Evolutionary conservation across 2,888 invertebrate species (phyloP).

Genomic region (Rhingia campestris): DNA sequence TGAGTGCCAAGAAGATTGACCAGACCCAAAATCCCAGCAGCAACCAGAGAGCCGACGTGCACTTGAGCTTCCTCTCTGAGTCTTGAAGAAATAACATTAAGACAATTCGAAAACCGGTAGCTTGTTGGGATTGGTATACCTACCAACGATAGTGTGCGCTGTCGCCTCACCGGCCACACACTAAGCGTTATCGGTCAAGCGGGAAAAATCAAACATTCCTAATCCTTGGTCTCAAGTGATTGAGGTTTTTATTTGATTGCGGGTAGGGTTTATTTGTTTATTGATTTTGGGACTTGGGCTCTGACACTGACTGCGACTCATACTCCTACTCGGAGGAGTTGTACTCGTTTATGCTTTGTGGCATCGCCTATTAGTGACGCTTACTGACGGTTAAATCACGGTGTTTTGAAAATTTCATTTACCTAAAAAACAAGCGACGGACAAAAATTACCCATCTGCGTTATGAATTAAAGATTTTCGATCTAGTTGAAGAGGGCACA

Average conservation of each 20-base stretch:
- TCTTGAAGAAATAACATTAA: conserved; percentile 54
- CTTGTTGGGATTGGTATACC: conserved; percentile 15
- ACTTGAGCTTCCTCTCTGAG: conserved; percentile 55
- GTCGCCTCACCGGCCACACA: conserved; percentile 72
- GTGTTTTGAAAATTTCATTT: conserved; percentile 22
- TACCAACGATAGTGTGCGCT: conserved; percentile 14
- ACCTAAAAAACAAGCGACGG: not conserved
- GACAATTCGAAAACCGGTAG: conserved; percentile 59
- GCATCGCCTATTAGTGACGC: conserved; percentile 49
- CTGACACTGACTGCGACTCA: conserved; percentile 9
- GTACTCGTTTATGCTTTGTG: not conserved
- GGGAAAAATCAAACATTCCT: conserved; percentile 81
- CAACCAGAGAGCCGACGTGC: conserved; percentile 1
- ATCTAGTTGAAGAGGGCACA: conserved; percentile 16
- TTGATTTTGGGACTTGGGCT: conserved; percentile 57
- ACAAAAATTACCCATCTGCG: conserved; percentile 43
- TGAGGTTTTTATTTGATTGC: conserved; percentile 76
- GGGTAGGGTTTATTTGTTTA: conserved; percentile 43
- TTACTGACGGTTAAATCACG: conserved; percentile 49
- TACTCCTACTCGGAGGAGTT: too few relatives aligned
- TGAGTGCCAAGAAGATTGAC: conserved; percentile 71
- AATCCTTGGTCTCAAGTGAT: conserved; percentile 82
- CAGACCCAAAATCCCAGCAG: conserved; percentile 63
- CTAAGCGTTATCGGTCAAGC: conserved; percentile 78
- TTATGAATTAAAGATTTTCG: conserved; percentile 60